Evolutionary conservation across 2,113 vertebrate genomes (phyloP), one percentile per base, ranked within the genome.

Genomic region (Ciconia stormi): DNA sequence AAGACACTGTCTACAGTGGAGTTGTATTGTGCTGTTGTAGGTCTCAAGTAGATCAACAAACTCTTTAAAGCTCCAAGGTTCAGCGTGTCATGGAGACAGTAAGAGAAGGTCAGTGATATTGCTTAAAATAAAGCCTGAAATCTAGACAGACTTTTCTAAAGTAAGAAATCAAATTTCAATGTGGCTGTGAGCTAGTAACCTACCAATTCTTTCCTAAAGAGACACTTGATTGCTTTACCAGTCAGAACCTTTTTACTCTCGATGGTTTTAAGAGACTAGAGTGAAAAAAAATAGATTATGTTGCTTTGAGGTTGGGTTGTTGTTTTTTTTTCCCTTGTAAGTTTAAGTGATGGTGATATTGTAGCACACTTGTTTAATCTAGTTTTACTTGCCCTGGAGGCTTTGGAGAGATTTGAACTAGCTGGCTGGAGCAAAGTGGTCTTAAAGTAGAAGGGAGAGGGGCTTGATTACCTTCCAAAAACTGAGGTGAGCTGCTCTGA

Each of bases 61-160:
- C 42, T 23, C 44, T 61, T n/a, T 2, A 32, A 52, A 34, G 40
- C 76, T 81, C 76, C 18, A 10, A 46, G 29, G 49, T 19, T 86
- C 38, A 9, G 1, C 7, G 6, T 34, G 40, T 19, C 36, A 12
- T 46, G 67, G 90, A 63, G 81, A 44, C 23, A 26, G 13, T 22
- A 38, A 59, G 49, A 84, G n/a, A 27, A 89, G 70, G 40, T 61
- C 74, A 52, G 47, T 72, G 36, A 47, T 74, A 42, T 26, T 87
- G 61, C 52, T 82, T 85, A 59, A 78, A 94, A 40, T 89, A 53
- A 85, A 91, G 30, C 62, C 30, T 77, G 91, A 83, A 89, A 46
- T 67, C 52, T 40, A 44, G 65, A 26, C 32, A 55, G 90, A 40
- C 55, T 83, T 73, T 19, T 3, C 25, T 71, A 38, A 78, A 25